Base-by-base conservation (phyloP, 1,140 invertebrate genomes). In the Hycleus cichorii region DNA sequence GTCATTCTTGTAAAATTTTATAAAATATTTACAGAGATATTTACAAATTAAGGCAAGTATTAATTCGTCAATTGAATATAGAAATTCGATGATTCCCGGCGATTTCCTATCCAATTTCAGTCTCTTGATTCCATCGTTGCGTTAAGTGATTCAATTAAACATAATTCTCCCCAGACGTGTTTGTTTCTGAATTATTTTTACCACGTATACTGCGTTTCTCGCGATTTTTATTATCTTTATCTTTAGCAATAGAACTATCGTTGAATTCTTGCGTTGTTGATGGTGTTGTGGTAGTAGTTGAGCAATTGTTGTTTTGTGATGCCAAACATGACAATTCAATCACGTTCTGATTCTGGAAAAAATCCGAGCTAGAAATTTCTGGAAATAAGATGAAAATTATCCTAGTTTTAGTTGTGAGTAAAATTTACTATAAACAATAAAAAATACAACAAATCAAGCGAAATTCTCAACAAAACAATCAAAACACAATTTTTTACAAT, bases 301-400 rank as follows among this genome's bases (percentile, higher is more conserved):
- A 77, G 62, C 75, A 75, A 69, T 81, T 81, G 77, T 82, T 81
- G 74, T 81, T 81, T 66, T 81, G 79, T 43, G 79, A 77, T 64
- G 80, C 76, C 64, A 80, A 74, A 75, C 80, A 80, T 64, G 79
- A 78, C 77, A 83, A 78, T 76, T 83, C 81, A 75, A 83, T 81
- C 67, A 72, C 71, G 67, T 71, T 74, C 64, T 72, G 71, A 74
- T 69, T 73, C 72, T 74, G 71, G 69, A 73, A 73, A 72, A 74
- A 71, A 72, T 69, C 70, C 71, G 69, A 74, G 67, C 72, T 74
- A 74, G 72, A 72, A 71, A 68, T 71, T 70, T 71, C 72, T 74
- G 72, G 66, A 74, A 74, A 71, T 65, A 70, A 74, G 69, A 72
- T 5, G 60, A 67, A 69, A 71, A 72, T 72, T 71, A 71, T 67